A percentile compares a stretch with the other conserved stretches of the same genome.
Conservation (phyloP, 2,888 invertebrate genomes). For the Bombyx huttoni region DNA sequence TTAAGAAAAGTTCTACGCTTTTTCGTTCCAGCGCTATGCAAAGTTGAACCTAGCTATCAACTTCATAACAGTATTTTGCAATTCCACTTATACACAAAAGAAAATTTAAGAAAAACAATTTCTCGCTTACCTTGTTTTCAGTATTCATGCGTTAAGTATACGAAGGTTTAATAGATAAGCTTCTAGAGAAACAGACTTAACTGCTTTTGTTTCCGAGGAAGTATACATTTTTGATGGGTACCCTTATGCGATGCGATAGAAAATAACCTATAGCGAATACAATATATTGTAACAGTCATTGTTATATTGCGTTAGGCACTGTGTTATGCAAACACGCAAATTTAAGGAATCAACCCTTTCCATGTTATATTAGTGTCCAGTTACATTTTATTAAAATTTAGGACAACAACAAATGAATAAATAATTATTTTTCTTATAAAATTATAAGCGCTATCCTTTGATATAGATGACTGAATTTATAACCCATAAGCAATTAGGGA, state of each 20-base stretch:
- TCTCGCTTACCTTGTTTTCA: slow-evolving; percentile 58
- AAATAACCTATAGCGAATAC: slow-evolving; percentile 42
- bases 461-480: too few species aligned
- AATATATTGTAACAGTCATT: slow-evolving; percentile 17
- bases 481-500: too few species aligned
- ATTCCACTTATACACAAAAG: slow-evolving; percentile 4
- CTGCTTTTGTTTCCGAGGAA: slow-evolving; percentile 56
- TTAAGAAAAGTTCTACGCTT: too few species aligned
- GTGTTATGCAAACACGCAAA: too few species aligned
- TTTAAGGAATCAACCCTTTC: too few species aligned
- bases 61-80: slow-evolving; percentile 9
- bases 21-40: too few species aligned
- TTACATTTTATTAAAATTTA: too few species aligned
- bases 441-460: too few species aligned
- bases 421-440: too few species aligned
- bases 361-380: too few species aligned
- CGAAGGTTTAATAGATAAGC: slow-evolving; percentile 51
- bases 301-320: neutral
- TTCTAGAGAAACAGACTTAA: slow-evolving; percentile 48
- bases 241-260: slow-evolving; percentile 27
- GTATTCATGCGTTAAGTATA: slow-evolving; percentile 42
- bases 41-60: too few species aligned
- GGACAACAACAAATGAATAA: too few species aligned
- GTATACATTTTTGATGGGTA: slow-evolving; percentile 48
- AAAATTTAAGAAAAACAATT: slow-evolving; percentile 41